A percentile compares a stretch with the other conserved stretches of the same genome.
Evolutionary conservation across 2,888 invertebrate genomes (phyloP).

Genomic region (Serrognathus titanus): DNA sequence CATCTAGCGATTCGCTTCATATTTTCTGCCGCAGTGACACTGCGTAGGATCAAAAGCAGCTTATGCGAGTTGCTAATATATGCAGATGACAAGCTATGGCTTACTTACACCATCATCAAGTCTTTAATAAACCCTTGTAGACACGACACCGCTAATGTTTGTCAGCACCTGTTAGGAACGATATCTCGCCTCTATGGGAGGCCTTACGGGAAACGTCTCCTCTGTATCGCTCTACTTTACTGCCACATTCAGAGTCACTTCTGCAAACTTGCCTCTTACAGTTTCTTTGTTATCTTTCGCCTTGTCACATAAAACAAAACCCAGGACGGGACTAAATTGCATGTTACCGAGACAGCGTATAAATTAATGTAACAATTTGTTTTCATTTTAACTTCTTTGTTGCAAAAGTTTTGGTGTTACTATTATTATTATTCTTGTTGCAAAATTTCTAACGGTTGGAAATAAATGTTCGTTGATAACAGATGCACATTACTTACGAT

Average conservation of each 20-base stretch:
- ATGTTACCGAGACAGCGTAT: slow-evolving; percentile 27
- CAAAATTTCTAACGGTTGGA: too few species aligned
- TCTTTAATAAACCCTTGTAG: slow-evolving; percentile 6
- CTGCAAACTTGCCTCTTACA: slow-evolving; percentile 21
- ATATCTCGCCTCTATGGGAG: not conserved
- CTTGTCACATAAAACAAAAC: slow-evolving; percentile 32
- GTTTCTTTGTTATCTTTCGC: slow-evolving; percentile 29
- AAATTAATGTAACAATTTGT: slow-evolving; percentile 35
- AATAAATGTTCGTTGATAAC: too few species aligned
- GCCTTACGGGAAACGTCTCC: not conserved
- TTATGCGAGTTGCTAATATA: not conserved
- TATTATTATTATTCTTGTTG: slow-evolving; percentile 14
- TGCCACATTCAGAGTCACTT: slow-evolving; percentile 7
- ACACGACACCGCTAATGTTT: slow-evolving; percentile 8
- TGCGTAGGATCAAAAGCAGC: too few species aligned
- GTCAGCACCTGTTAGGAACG: not conserved
- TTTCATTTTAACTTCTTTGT: slow-evolving; percentile 22
- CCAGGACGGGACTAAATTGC: slow-evolving; percentile 27
- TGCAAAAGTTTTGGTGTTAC: slow-evolving; percentile 13
- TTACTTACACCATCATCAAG: not conserved
- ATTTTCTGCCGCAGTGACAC: too few species aligned
- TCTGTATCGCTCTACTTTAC: not conserved
- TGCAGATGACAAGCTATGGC: slow-evolving; percentile 5
- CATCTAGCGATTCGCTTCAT: too few species aligned
- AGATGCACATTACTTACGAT: too few species aligned